These are phyloP conservation scores for Psittacula echo DNA, from an alignment of 2,797 vertebrate genomes.

Conservation along the genomic window DNA sequence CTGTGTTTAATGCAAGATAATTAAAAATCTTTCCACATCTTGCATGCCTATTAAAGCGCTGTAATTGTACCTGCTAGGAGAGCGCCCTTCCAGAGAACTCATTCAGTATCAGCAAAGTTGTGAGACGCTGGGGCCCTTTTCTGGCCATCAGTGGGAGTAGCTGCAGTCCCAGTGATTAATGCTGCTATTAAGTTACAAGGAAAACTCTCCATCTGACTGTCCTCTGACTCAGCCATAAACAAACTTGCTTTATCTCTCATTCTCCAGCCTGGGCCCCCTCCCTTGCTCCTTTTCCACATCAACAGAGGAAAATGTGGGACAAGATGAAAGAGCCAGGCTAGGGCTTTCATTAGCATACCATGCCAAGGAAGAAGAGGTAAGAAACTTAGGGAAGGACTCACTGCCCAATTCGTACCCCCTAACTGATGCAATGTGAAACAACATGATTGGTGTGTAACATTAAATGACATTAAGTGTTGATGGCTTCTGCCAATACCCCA, in stretches of 20 bases:
- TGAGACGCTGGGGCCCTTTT: not conserved
- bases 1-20: not conserved
- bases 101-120: not conserved
- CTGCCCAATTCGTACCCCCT: not conserved
- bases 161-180: conserved; percentile 33
- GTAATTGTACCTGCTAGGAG: not conserved
- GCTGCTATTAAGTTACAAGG: not conserved
- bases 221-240: conserved; percentile 59
- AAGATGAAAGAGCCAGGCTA: conserved; percentile 3
- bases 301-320: conserved; percentile 5
- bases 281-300: not conserved
- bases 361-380: not conserved
- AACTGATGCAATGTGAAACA: not conserved
- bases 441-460: rapidly evolving
- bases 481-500: not conserved
- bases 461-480: not conserved
- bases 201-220: conserved; percentile 35
- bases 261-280: not conserved
- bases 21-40: not conserved
- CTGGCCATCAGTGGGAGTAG: not conserved
- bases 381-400: not conserved
- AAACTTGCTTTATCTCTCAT: conserved; percentile 45
- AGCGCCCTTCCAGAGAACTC: not conserved
- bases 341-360: not conserved
- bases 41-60: not conserved